Evolutionary conservation across 1,140 invertebrate genomes (phyloP).

Genomic region (Eriosoma lanigerum): DNA sequence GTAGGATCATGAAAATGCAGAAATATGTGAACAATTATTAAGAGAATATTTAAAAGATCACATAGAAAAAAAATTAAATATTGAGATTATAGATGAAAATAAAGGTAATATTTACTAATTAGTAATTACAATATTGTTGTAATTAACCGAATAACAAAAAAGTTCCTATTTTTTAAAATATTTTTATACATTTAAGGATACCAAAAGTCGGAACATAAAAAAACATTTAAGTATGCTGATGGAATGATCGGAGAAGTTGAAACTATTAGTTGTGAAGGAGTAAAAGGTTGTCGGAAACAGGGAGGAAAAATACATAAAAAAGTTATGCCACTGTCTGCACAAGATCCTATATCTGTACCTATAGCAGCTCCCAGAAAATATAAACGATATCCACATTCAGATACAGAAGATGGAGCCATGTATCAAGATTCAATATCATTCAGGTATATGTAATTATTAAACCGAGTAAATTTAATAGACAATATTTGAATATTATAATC

Average conservation of each 20-base stretch:
- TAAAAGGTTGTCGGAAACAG: constrained; percentile 23
- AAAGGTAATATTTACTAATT: constrained; percentile 6
- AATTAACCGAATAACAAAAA: too few species aligned
- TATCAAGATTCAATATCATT: constrained; percentile 50
- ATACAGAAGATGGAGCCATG: constrained; percentile 64
- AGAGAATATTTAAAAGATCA: constrained; percentile 60
- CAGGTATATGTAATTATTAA: constrained; percentile 21
- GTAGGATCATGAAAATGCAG: constrained; percentile 41
- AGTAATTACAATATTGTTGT: too few species aligned
- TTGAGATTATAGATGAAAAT: constrained; percentile 25
- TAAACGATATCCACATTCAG: constrained; percentile 65
- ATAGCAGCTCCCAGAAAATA: constrained; percentile 29
- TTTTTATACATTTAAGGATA: constrained; percentile 14
- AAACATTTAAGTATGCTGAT: constrained; percentile 22
- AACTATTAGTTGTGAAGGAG: constrained; percentile 37
- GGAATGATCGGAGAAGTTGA: constrained; percentile 45
- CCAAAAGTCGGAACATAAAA: constrained; percentile 1
- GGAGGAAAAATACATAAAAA: constrained; percentile 24
- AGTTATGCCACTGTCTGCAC: background rate
- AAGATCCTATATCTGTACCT: constrained; percentile 21
- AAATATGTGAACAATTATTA: constrained; percentile 52
- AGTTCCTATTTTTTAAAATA: too few species aligned
- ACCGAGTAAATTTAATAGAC: too few species aligned
- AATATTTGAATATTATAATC: too few species aligned
- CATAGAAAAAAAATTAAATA: constrained; percentile 60